These are phyloP conservation scores for Eilema griseolum DNA, from an alignment of 2,888 invertebrate genomes.

Conservation along the genomic window DNA sequence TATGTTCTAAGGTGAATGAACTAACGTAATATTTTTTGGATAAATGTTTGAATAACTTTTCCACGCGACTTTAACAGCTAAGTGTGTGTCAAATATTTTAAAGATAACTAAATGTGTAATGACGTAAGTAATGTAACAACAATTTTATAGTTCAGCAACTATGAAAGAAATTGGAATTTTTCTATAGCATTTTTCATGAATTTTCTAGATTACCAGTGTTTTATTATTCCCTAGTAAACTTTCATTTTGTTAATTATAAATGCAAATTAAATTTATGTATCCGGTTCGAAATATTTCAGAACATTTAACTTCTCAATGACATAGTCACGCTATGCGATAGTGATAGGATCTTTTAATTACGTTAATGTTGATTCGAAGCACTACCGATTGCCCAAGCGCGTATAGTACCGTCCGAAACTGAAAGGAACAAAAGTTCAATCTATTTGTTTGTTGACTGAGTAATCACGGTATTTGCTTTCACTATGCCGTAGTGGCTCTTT, in stretches of 20 bases:
- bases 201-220: background rate
- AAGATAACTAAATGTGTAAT: background rate
- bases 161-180: background rate
- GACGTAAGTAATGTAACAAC: background rate
- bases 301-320: background rate
- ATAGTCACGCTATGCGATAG: too few species aligned
- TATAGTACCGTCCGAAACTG: background rate
- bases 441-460: background rate
- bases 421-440: background rate
- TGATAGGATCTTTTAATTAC: too few species aligned
- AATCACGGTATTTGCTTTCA: background rate
- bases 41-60: constrained; percentile 34
- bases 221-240: background rate
- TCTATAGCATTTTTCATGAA: too few species aligned
- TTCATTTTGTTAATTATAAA: background rate
- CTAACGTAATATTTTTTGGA: constrained; percentile 47
- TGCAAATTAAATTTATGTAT: background rate
- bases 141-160: background rate
- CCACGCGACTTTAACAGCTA: background rate
- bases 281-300: background rate
- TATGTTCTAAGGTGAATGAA: constrained; percentile 55
- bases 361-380: background rate
- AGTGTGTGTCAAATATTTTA: background rate
- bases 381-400: too few species aligned
- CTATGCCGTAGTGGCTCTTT: background rate